phyloP scores from a whole-genome alignment of 2,113 vertebrate species.

The Agelaius phoeniceus region DNA sequence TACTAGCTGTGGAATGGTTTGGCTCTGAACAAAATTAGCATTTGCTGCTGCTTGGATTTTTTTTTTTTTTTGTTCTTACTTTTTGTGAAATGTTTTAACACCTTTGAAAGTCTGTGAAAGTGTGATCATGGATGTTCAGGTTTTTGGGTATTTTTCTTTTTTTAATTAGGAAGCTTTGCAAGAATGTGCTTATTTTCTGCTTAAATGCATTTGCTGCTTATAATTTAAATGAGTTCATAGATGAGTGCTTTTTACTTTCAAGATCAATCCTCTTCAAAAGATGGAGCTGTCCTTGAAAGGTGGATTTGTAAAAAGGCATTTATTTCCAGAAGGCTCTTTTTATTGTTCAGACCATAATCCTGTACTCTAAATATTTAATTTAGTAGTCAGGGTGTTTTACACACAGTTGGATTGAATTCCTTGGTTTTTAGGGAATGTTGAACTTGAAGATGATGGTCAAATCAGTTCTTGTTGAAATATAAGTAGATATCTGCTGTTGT shows the following conservation, averaged over 20 bases:
- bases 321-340: not conserved
- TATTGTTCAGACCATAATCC: not conserved
- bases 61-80: not conserved
- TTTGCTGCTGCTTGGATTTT: not conserved
- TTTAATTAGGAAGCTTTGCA: constrained; percentile 9
- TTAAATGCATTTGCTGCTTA: constrained; percentile 30
- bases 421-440: not conserved
- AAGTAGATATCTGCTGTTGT: not conserved
- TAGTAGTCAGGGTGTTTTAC: not conserved
- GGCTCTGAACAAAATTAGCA: not conserved
- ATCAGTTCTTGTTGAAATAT: not conserved
- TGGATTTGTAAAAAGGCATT: not conserved
- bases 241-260: constrained; percentile 38
- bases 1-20: not conserved
- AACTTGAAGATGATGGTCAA: not conserved
- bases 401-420: not conserved
- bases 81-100: not conserved
- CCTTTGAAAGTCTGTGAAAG: not conserved
- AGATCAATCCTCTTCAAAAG: constrained; percentile 21
- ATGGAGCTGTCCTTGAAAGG: not conserved
- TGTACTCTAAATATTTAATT: not conserved
- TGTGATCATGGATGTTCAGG: not conserved
- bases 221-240: constrained; percentile 47
- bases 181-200: constrained; percentile 35
- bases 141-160: not conserved